Evolutionary conservation across 1,140 invertebrate genomes (phyloP), one percentile per base, ranked within the genome.

Genomic region (Leucophenga varia): DNA sequence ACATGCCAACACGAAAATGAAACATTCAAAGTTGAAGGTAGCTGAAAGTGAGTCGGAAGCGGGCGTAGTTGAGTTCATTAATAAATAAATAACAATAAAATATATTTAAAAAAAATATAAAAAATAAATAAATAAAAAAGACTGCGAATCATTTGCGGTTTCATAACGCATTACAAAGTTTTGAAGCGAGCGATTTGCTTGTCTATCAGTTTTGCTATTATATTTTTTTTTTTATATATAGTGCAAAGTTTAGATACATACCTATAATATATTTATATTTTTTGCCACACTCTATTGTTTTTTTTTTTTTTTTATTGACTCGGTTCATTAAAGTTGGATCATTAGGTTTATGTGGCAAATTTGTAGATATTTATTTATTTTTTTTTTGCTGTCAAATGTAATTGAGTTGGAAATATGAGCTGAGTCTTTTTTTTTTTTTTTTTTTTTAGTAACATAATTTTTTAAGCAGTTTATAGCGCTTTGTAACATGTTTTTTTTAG

Each of bases 141-240:
- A 6, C 6, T 21, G 43, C 40, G 22, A 30, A 38, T 17, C 31
- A 30, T 41, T 32, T 38, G 31, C 13, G 31, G 34, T 49, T 54
- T 47, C 41, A 44, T 51, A 51, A 57, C 52, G 47, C 45, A 51
- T 16, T 55, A 48, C 22, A 25, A 25, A 25, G 5, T 25, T 25
- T 25, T 25, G 5, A 6, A 6, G 22, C 10, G 22, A 10, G 5
- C 22, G 5, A 6, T 25, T 25, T 25, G n/a, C n/a, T n/a, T n/a
- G n/a, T n/a, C n/a, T n/a, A n/a, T n/a, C n/a, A n/a, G 5, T 25
- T 25, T 25, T 25, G 5, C 22, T 25, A 25, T 25, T 25, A 6
- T 25, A 25, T 10, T 25, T n/a, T n/a, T n/a, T n/a, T n/a, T n/a
- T n/a, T 25, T 25, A 25, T 25, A 6, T 25, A 25, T 25, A 25